Percentiles rank a stretch among this genome's conserved stretches.
Evolutionary conservation across 2,797 vertebrate species (phyloP).

Genomic region (Ctenopoma kingsleyae): DNA sequence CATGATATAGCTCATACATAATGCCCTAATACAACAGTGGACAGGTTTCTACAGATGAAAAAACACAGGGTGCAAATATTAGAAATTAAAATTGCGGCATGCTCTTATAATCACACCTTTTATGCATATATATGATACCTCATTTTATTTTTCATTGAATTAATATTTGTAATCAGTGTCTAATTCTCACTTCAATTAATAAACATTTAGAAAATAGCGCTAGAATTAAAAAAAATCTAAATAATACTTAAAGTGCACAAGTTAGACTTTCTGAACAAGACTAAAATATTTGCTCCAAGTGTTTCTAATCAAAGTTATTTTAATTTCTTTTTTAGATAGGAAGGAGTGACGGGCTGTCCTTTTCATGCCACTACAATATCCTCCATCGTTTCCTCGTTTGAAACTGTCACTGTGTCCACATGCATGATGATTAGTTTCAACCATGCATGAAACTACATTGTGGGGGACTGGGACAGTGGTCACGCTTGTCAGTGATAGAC

Average conservation of each 20-base stretch:
- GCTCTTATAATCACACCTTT: neutral
- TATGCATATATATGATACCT: neutral
- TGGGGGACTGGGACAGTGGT: slow-evolving; percentile 69
- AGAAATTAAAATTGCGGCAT: neutral
- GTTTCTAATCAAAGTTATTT: slow-evolving; percentile 17
- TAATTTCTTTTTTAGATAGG: slow-evolving; percentile 36
- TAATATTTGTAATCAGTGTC: neutral
- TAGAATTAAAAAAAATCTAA: neutral
- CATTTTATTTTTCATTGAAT: neutral
- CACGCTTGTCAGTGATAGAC: slow-evolving; percentile 75
- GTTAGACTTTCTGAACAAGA: slow-evolving; percentile 16
- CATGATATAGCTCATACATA: slow-evolving; percentile 4
- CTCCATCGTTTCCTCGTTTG: slow-evolving; percentile 51
- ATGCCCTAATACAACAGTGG: slow-evolving; percentile 32
- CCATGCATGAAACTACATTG: slow-evolving; percentile 79
- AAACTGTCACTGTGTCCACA: slow-evolving; percentile 70
- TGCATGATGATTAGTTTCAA: slow-evolving; percentile 77
- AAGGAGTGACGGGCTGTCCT: slow-evolving; percentile 24
- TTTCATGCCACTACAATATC: slow-evolving; percentile 33
- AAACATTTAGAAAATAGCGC: slow-evolving; percentile 1
- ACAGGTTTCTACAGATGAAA: slow-evolving; percentile 15
- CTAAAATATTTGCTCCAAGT: slow-evolving; percentile 7
- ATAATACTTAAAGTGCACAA: neutral
- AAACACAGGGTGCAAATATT: neutral
- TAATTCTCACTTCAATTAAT: slow-evolving; percentile 2